Conservation (phyloP, 2,888 invertebrate species). For the Orthosia incerta region DNA sequence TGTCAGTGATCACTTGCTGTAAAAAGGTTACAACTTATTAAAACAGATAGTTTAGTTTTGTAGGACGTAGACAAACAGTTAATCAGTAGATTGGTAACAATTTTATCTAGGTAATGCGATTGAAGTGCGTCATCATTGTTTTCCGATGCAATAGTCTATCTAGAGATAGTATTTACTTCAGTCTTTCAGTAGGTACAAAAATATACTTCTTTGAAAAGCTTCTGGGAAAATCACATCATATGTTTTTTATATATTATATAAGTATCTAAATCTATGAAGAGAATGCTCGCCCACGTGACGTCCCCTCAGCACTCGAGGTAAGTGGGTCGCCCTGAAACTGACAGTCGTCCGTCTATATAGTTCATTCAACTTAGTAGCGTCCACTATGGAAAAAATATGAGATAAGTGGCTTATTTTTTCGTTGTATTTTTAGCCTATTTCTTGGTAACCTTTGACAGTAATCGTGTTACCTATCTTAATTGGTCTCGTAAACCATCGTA, state of each 20-base stretch:
- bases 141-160: not conserved
- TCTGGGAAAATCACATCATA: not conserved
- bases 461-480: not conserved
- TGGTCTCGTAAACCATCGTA: not conserved
- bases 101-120: not conserved
- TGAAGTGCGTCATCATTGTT: not conserved
- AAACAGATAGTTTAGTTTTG: too few relatives aligned
- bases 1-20: not conserved
- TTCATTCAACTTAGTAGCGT: slow-evolving; percentile 38
- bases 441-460: not conserved
- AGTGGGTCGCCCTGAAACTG: slow-evolving; percentile 57
- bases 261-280: slow-evolving; percentile 35
- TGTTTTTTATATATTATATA: slow-evolving; percentile 1
- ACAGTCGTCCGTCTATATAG: slow-evolving; percentile 44
- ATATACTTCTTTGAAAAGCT: not conserved
- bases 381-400: slow-evolving; percentile 20
- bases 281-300: slow-evolving; percentile 40
- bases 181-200: not conserved
- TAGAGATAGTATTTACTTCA: not conserved
- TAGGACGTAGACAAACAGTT: not conserved
- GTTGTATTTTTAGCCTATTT: slow-evolving; percentile 13
- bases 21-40: not conserved
- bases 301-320: slow-evolving; percentile 52
- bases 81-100: not conserved
- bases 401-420: slow-evolving; percentile 24